phyloP scores from a whole-genome alignment of 2,797 vertebrate species.

The Gymnoscopelus braueri region DNA sequence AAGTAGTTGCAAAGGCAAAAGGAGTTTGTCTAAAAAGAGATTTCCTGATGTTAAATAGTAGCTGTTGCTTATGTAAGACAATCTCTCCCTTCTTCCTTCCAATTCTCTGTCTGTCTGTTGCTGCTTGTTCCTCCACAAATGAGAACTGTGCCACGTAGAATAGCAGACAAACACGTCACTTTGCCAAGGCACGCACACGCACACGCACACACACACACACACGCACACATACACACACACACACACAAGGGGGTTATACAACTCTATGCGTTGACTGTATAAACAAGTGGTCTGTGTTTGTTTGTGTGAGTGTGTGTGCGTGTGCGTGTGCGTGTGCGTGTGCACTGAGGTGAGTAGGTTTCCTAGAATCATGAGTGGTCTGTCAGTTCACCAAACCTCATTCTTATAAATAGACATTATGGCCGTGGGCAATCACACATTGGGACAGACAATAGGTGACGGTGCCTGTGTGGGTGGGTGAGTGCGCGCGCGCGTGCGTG shows the following conservation, averaged over 20 bases:
- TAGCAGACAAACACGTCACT: constrained; percentile 17
- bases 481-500: neutral
- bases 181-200: no score
- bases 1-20: no score
- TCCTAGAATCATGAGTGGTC: constrained; percentile 66
- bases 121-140: constrained; percentile 75
- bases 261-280: no score
- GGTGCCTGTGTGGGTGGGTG: constrained; percentile 8
- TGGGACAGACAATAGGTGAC: constrained; percentile 32
- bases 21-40: no score
- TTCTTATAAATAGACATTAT: constrained; percentile 80
- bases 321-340: no score
- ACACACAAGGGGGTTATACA: no score
- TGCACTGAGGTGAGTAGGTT: constrained; percentile 69
- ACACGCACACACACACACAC: no score
- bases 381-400: constrained; percentile 76
- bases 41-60: no score
- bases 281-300: no score
- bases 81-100: constrained; percentile 12
- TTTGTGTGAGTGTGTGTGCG: no score
- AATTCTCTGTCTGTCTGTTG: constrained; percentile 39
- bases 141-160: constrained; percentile 96
- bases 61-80: no score
- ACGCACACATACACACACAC: no score
- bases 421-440: constrained; percentile 65